These are phyloP conservation scores for Oxycera nigricornis DNA, from an alignment of 2,888 invertebrate genomes.

Conservation along the genomic window DNA sequence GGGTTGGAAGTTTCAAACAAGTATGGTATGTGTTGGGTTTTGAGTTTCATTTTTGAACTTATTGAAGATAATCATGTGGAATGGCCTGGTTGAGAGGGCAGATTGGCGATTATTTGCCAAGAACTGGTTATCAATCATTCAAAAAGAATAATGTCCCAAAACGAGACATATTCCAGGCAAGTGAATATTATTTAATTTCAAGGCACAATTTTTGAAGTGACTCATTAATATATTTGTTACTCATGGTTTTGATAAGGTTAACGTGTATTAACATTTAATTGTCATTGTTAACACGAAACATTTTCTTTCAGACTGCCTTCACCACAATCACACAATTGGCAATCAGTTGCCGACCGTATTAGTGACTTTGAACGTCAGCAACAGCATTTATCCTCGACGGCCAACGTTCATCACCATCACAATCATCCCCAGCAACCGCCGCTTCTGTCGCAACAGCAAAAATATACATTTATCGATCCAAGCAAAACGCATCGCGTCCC, in stretches of 20 bases:
- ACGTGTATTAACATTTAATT: neutral
- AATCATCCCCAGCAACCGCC: constrained; percentile 56
- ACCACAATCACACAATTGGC: constrained; percentile 58
- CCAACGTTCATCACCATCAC: constrained; percentile 51
- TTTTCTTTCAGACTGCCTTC: constrained; percentile 41
- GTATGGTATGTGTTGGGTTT: no score
- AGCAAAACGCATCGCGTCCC: constrained; percentile 76
- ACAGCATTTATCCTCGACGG: constrained; percentile 48
- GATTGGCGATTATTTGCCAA: no score
- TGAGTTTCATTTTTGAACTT: no score
- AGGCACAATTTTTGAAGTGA: no score
- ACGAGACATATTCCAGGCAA: no score
- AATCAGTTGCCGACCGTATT: constrained; percentile 72
- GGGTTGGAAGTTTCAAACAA: no score
- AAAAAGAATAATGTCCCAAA: no score
- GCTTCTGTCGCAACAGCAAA: constrained; percentile 63
- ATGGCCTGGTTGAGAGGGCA: no score
- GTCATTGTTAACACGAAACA: neutral
- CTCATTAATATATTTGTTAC: no score
- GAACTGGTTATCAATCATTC: no score
- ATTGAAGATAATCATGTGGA: no score
- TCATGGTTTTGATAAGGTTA: neutral
- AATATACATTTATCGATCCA: constrained; percentile 75
- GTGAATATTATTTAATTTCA: no score
- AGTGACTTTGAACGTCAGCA: constrained; percentile 68